Conservation (phyloP, 2,797 vertebrate species). For the Rhodeus uyekii region DNA sequence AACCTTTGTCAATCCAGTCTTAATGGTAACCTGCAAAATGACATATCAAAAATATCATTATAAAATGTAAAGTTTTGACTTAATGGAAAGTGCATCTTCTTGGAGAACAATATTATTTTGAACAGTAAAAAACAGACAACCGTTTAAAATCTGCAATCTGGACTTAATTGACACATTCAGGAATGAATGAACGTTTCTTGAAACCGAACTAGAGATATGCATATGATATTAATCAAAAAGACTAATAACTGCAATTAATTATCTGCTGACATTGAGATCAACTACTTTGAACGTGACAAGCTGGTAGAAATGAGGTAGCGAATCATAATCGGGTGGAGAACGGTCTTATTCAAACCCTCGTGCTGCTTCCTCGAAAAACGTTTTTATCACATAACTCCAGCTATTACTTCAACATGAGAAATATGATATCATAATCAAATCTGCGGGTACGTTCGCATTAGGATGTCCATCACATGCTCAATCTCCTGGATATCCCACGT, state of each 20-base stretch:
- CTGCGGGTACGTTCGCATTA: constrained; percentile 73
- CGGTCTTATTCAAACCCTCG: background rate
- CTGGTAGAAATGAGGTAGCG: background rate
- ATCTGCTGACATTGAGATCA: background rate
- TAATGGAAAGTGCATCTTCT: constrained; percentile 29
- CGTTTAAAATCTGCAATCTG: background rate
- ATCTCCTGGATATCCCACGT: constrained; percentile 77
- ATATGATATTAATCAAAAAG: background rate
- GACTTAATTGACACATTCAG: background rate
- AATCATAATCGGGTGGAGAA: background rate
- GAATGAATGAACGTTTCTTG: background rate
- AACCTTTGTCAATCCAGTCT: constrained; percentile 6
- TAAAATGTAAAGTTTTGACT: background rate
- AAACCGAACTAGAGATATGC: background rate
- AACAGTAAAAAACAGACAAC: background rate
- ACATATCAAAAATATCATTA: background rate
- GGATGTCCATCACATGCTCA: constrained; percentile 82
- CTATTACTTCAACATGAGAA: background rate
- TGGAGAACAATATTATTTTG: constrained; percentile 9
- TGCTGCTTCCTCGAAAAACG: background rate
- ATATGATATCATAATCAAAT: background rate
- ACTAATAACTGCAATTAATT: background rate
- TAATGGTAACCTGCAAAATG: background rate
- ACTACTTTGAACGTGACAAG: background rate
- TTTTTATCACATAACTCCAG: background rate